These are phyloP conservation scores for Aplocera efformata DNA, from an alignment of 2,888 invertebrate genomes.

Conservation along the genomic window DNA sequence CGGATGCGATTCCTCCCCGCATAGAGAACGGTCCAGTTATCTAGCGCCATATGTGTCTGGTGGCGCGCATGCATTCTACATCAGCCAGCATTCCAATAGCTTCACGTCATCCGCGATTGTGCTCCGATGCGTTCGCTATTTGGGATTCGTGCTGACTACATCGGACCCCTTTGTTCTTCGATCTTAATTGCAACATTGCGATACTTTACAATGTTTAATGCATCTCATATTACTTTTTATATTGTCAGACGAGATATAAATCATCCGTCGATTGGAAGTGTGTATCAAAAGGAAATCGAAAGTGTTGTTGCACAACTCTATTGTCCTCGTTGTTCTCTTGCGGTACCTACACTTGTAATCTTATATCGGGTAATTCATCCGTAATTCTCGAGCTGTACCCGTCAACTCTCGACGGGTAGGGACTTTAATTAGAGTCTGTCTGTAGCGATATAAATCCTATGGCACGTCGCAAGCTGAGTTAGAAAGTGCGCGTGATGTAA, in stretches of 20 bases:
- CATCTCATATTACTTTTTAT: conserved; percentile 36
- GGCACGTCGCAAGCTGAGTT: conserved; percentile 51
- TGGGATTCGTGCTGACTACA: conserved; percentile 47
- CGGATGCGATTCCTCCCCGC: conserved; percentile 47
- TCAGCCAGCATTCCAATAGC: conserved; percentile 68
- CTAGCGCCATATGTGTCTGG: conserved; percentile 43
- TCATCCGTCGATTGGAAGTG: conserved; percentile 43
- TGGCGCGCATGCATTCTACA: conserved; percentile 61
- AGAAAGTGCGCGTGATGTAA: conserved; percentile 70
- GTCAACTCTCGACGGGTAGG: conserved; percentile 41
- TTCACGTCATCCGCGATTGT: conserved; percentile 63
- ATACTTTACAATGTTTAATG: conserved; percentile 34
- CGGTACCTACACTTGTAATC: conserved; percentile 28
- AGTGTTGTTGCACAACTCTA: conserved; percentile 62
- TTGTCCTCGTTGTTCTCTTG: conserved; percentile 51
- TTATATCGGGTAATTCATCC: conserved; percentile 48
- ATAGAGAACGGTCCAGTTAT: conserved; percentile 50
- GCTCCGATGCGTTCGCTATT: conserved; percentile 54
- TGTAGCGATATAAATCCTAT: conserved; percentile 65
- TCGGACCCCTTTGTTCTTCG: conserved; percentile 44
- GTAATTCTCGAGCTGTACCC: conserved; percentile 40
- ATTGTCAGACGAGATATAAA: conserved; percentile 32
- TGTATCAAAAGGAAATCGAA: conserved; percentile 55
- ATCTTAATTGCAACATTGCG: conserved; percentile 40
- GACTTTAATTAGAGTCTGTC: conserved; percentile 63